Evolutionary conservation across 2,888 invertebrate genomes (phyloP).

Genomic region (Monopis laevigella): DNA sequence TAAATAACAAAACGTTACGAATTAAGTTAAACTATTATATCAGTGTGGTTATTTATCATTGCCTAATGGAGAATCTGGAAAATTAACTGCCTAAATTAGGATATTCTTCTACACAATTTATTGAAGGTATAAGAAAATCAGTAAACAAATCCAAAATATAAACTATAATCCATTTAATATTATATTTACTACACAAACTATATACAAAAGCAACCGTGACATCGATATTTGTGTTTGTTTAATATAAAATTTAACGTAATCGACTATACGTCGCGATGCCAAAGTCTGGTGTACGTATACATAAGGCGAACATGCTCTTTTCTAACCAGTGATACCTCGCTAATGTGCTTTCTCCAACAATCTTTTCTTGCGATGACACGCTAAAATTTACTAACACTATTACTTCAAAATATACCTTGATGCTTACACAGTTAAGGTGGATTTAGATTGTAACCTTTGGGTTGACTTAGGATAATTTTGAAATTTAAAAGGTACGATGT

Average conservation of each 20-base stretch:
- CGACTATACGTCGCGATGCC: constrained; percentile 44
- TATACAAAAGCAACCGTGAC: constrained; percentile 25
- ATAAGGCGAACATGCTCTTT: constrained; percentile 53
- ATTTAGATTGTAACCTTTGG: constrained; percentile 28
- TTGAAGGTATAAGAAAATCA: too few species aligned
- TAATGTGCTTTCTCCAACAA: constrained; percentile 62
- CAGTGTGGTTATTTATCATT: too few species aligned
- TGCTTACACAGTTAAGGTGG: constrained; percentile 27
- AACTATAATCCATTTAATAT: too few species aligned
- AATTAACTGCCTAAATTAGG: too few species aligned
- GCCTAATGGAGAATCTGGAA: too few species aligned
- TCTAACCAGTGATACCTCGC: constrained; percentile 57
- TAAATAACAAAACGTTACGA: too few species aligned
- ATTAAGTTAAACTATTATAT: too few species aligned
- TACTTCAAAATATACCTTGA: constrained; percentile 32
- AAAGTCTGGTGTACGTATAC: constrained; percentile 32
- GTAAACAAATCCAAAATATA: too few species aligned
- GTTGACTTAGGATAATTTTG: constrained; percentile 53
- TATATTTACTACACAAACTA: too few species aligned
- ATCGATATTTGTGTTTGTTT: constrained; percentile 44
- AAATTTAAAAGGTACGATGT: constrained; percentile 53
- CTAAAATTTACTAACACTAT: constrained; percentile 32
- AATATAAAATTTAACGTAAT: constrained; percentile 54
- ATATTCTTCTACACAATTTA: too few species aligned
- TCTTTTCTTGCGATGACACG: constrained; percentile 63